Percentiles rank a stretch among this genome's conserved stretches.
Evolutionary conservation across 2,888 invertebrate genomes (phyloP).

Genomic region (Colletes collaris): DNA sequence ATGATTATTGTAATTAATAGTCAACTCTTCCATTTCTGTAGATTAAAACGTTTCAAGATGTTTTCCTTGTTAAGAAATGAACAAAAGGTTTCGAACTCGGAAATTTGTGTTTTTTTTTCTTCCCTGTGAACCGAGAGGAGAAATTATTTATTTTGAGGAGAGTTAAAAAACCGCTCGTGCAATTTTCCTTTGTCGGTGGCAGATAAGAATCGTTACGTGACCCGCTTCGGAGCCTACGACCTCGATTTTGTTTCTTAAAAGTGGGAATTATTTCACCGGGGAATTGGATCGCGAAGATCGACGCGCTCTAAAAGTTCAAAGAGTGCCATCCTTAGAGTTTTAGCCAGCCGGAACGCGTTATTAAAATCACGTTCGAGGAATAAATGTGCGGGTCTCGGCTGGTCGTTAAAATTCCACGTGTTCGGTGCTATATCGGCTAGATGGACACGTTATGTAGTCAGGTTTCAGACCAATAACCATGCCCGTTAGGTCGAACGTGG

Average conservation of each 20-base stretch:
- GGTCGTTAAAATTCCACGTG: slow-evolving; percentile 28
- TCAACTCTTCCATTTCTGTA: too few species aligned
- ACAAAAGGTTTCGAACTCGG: too few species aligned
- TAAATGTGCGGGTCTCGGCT: not conserved
- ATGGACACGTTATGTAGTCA: slow-evolving; percentile 34
- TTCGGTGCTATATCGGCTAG: not conserved
- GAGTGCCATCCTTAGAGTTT: too few species aligned
- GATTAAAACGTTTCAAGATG: too few species aligned
- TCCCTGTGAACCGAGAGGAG: too few species aligned
- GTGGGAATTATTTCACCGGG: not conserved
- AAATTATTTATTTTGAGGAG: too few species aligned
- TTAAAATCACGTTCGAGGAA: slow-evolving; percentile 38
- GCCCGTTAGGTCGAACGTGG: slow-evolving; percentile 52
- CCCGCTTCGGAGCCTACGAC: not conserved
- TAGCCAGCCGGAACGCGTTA: slow-evolving; percentile 16
- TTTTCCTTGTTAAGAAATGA: too few species aligned
- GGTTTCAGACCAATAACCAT: slow-evolving; percentile 37
- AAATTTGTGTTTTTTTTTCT: too few species aligned
- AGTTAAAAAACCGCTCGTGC: too few species aligned
- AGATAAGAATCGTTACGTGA: not conserved
- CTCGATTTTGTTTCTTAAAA: not conserved
- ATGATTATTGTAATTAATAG: too few species aligned
- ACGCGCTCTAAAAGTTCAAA: too few species aligned
- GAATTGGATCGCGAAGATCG: not conserved
- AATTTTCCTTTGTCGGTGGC: too few species aligned